These are phyloP conservation scores for Drosophila eohydei DNA, from an alignment of 2,888 invertebrate species.

Conservation along the genomic window DNA sequence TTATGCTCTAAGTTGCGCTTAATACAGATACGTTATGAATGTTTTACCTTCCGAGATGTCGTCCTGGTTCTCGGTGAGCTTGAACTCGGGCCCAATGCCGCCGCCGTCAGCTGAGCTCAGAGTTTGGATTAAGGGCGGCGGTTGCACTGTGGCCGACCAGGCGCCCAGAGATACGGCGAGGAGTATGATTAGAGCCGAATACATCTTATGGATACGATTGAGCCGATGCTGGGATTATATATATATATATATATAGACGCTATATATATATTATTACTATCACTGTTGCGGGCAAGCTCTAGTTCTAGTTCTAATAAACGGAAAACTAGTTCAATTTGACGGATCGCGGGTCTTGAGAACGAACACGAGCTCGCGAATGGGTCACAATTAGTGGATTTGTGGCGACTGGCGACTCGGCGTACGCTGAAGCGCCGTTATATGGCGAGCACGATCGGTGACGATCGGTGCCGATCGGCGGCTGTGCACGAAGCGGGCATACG, in stretches of 20 bases:
- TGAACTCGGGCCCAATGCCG: conserved; percentile 73
- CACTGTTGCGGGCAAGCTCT: conserved; percentile 39
- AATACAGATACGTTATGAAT: neutral
- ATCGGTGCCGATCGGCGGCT: conserved; percentile 22
- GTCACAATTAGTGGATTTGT: conserved; percentile 58
- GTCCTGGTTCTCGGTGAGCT: conserved; percentile 32
- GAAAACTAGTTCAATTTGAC: neutral
- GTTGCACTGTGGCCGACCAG: conserved; percentile 63
- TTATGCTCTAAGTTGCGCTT: neutral
- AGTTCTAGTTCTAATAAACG: conserved; percentile 28
- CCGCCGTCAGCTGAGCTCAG: conserved; percentile 65
- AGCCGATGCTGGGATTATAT: conserved; percentile 14
- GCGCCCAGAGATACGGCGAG: conserved; percentile 24
- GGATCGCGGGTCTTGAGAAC: conserved; percentile 4
- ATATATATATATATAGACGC: neutral
- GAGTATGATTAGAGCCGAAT: conserved; percentile 27
- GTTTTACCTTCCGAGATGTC: conserved; percentile 62
- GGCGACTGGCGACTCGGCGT: conserved; percentile 59
- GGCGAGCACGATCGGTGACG: conserved; percentile 30
- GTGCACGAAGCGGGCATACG: conserved; percentile 45
- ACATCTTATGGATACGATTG: conserved; percentile 38
- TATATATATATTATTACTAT: conserved; percentile 20
- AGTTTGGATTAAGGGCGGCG: conserved; percentile 73
- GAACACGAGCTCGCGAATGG: conserved; percentile 29
- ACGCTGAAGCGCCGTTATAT: conserved; percentile 71